Conservation (phyloP, 2,888 invertebrate genomes). For the Parnassius smintheus region DNA sequence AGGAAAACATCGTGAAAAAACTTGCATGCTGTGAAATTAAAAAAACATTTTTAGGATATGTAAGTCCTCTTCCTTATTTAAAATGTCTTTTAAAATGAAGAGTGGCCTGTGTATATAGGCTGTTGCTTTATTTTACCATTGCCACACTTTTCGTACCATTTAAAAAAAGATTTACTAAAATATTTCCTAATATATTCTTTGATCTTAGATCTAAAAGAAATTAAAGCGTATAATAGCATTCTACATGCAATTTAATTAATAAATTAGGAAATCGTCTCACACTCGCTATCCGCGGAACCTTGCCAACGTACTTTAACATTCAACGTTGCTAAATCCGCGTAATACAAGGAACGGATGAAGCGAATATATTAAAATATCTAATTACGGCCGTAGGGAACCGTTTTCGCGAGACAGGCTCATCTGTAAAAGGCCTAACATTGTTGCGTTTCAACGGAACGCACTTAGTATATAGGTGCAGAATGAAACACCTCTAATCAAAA, state of each 20-base stretch:
- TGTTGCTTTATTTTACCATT: no score
- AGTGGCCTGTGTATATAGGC: no score
- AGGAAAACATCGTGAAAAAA: no score
- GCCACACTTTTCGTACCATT: no score
- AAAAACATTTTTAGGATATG: no score
- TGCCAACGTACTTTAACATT: constrained; percentile 39
- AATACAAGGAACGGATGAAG: constrained; percentile 54
- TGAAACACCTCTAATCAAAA: constrained; percentile 63
- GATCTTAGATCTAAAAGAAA: no score
- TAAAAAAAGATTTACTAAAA: no score
- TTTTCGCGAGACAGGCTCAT: constrained; percentile 49
- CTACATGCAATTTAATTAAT: constrained; percentile 6
- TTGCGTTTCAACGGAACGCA: constrained; percentile 57
- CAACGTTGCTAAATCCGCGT: constrained; percentile 43
- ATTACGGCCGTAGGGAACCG: constrained; percentile 61
- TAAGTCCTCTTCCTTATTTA: no score
- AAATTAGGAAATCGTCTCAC: constrained; percentile 6
- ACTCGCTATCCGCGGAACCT: not conserved
- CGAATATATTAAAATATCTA: constrained; percentile 74
- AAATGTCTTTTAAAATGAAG: no score
- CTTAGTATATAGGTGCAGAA: constrained; percentile 46
- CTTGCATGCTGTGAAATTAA: no score
- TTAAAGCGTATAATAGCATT: no score
- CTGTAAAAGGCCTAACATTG: constrained; percentile 55
- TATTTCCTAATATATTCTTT: no score